Percentiles rank a stretch among this genome's conserved stretches.
Evolutionary conservation across 64 coral and sea anemone genomes (phyloP).

Genomic region (Catalaphyllia jardinei): DNA sequence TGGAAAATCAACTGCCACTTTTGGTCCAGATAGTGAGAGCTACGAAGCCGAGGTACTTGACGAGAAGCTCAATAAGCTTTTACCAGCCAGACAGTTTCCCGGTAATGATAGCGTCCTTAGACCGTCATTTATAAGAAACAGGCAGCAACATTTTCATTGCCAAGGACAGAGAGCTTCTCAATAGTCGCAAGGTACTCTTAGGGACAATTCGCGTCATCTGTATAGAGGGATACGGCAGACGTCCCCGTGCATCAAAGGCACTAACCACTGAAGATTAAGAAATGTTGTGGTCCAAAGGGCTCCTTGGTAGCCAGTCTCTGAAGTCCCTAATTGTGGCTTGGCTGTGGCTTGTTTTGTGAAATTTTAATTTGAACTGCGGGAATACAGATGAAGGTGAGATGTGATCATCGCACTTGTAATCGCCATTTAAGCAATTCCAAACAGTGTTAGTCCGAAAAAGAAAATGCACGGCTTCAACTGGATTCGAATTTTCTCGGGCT

Average conservation of each 20-base stretch:
- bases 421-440: too few relatives aligned
- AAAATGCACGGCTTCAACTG: too few relatives aligned
- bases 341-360: too few relatives aligned
- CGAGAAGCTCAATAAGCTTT: constrained; percentile 3
- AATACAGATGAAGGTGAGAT: too few relatives aligned
- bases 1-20: too few relatives aligned
- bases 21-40: background rate
- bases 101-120: background rate
- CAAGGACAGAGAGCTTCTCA: constrained; percentile 5
- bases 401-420: too few relatives aligned
- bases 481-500: too few relatives aligned
- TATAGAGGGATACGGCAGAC: background rate
- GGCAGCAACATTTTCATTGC: background rate
- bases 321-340: too few relatives aligned
- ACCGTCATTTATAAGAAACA: constrained; percentile 1
- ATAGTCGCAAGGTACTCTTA: background rate
- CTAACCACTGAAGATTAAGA: background rate
- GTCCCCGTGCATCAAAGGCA: background rate
- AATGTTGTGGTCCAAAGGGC: too few relatives aligned
- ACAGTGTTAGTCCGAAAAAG: too few relatives aligned
- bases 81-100: background rate
- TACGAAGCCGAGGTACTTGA: constrained; percentile 20
- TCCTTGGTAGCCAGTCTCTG: background rate
- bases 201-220: background rate
- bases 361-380: too few relatives aligned